phyloP scores from a whole-genome alignment of 2,888 invertebrate species.

The Atherix ibis region DNA sequence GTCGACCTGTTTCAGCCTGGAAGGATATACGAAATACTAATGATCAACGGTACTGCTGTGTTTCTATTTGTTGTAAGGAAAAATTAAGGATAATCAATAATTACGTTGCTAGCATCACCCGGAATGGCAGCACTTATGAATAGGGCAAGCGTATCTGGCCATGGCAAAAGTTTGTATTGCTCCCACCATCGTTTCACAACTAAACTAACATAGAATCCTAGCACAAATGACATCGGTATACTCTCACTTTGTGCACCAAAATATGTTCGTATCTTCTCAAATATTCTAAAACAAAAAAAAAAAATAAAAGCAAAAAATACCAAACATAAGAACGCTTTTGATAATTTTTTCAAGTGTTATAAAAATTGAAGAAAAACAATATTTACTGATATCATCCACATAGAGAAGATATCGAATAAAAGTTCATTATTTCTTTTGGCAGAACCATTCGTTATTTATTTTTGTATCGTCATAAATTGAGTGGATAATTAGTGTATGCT shows the following conservation, averaged over 20 bases:
- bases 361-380: no score
- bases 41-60: not conserved
- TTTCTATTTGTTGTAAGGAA: not conserved
- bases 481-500: no score
- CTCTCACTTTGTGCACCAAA: constrained; percentile 78
- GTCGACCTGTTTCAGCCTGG: constrained; percentile 73
- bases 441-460: no score
- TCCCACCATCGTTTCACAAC: constrained; percentile 93
- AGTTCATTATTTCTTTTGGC: no score
- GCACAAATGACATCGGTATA: constrained; percentile 88
- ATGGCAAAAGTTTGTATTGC: constrained; percentile 79
- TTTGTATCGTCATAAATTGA: no score
- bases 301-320: not conserved
- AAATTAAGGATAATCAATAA: constrained; percentile 6
- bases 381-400: no score
- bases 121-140: constrained; percentile 85
- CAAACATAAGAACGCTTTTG: not conserved
- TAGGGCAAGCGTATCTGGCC: constrained; percentile 85
- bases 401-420: no score
- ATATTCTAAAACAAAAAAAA: constrained; percentile 47
- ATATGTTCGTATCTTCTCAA: constrained; percentile 72
- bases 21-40: no score
- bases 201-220: constrained; percentile 87
- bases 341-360: no score
- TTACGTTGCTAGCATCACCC: constrained; percentile 51